phyloP scores from a whole-genome alignment of 2,113 vertebrate species.

The Capreolus pygargus region DNA sequence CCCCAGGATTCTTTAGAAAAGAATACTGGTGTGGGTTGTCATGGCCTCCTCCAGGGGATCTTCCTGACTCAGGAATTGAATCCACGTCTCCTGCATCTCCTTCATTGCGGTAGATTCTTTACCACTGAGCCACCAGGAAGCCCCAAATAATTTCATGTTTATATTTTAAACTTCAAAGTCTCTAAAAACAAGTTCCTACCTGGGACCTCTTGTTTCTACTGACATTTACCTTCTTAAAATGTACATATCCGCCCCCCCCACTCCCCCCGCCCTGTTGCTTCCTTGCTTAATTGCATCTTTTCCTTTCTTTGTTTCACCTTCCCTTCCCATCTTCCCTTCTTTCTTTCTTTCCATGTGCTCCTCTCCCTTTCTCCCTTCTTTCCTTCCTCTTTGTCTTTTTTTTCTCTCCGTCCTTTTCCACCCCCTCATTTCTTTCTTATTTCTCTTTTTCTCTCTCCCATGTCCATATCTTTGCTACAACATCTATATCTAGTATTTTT shows the following conservation, averaged over 20 bases:
- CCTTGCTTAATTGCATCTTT: neutral
- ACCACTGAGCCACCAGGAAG: neutral
- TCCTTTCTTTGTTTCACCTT: neutral
- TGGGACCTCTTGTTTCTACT: neutral
- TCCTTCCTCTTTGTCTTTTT: neutral
- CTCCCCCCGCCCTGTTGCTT: too few relatives aligned
- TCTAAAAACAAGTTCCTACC: neutral
- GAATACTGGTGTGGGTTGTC: neutral
- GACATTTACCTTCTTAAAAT: neutral
- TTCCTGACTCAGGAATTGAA: neutral
- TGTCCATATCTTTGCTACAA: neutral
- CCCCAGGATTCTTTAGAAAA: neutral
- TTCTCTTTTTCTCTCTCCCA: neutral
- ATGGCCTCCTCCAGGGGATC: neutral
- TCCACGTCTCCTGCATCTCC: neutral
- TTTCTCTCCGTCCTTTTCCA: neutral
- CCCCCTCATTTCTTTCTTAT: neutral
- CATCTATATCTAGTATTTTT: neutral
- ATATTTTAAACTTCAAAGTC: neutral
- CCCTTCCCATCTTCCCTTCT: neutral
- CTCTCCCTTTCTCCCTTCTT: neutral
- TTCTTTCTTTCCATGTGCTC: neutral
- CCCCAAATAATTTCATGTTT: neutral
- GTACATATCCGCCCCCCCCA: neutral
- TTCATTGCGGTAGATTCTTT: neutral